Percentiles rank a stretch among this genome's conserved stretches.
phyloP scores from a whole-genome alignment of 35 echinoderm and acorn worm species.

The Diadema setosum region DNA sequence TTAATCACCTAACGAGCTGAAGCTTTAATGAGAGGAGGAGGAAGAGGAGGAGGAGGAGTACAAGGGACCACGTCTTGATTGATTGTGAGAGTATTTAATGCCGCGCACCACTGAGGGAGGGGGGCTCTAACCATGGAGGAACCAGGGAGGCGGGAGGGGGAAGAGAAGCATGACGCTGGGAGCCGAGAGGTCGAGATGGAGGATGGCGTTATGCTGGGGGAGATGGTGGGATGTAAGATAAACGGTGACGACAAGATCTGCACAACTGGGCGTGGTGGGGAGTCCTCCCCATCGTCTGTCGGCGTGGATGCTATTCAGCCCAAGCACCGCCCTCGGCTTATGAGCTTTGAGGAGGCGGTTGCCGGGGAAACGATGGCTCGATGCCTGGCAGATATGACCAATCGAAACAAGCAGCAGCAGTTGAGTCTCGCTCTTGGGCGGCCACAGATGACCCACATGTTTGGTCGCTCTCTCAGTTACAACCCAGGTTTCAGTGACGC shows the following conservation, averaged over 20 bases:
- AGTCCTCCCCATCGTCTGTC: background rate
- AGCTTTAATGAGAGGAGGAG: too few relatives aligned
- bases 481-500: background rate
- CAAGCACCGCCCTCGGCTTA: slow-evolving; percentile 9
- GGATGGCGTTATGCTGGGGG: background rate
- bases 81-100: background rate
- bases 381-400: slow-evolving; percentile 29
- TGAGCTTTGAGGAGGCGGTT: slow-evolving; percentile 44
- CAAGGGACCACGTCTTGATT: background rate
- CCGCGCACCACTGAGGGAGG: background rate
- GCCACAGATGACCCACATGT: background rate
- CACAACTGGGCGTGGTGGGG: too few relatives aligned
- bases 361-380: slow-evolving; percentile 45
- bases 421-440: background rate
- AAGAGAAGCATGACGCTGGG: background rate
- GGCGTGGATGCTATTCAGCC: background rate
- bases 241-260: background rate
- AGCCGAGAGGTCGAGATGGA: background rate
- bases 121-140: background rate
- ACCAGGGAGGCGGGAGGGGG: background rate
- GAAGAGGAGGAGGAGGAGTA: too few relatives aligned
- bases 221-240: background rate
- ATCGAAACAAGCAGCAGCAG: background rate
- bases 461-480: background rate
- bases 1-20: background rate